Percentiles rank a stretch among this genome's conserved stretches.
Evolutionary conservation across 2,888 invertebrate genomes (phyloP).

Genomic region (Operophtera brumata): DNA sequence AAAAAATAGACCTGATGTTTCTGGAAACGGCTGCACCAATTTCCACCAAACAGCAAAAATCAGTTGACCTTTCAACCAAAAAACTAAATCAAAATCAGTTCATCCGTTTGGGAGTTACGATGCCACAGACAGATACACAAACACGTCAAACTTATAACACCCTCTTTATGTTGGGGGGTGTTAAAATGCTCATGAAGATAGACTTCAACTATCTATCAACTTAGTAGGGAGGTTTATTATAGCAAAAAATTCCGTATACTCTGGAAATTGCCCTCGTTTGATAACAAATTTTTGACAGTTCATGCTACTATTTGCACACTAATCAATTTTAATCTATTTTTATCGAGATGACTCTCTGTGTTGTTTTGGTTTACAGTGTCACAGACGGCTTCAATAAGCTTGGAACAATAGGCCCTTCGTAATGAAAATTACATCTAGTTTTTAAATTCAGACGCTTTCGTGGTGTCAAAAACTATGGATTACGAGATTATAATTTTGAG

Average conservation of each 20-base stretch:
- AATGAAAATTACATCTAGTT: conserved; percentile 36
- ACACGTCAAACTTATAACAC: no score
- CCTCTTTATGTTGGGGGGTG: no score
- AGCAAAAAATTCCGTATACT: background rate
- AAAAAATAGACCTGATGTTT: no score
- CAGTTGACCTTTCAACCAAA: no score
- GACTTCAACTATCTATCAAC: no score
- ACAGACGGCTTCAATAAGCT: conserved; percentile 36
- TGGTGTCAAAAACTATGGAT: conserved; percentile 23
- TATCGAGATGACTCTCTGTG: conserved; percentile 4
- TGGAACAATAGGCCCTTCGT: conserved; percentile 30
- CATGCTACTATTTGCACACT: background rate
- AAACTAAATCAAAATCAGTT: no score
- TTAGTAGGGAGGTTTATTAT: no score
- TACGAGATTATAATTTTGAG: conserved; percentile 20
- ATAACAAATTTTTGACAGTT: background rate
- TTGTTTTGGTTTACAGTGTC: conserved; percentile 5
- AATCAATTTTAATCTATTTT: background rate
- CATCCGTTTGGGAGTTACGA: no score
- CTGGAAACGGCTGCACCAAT: no score
- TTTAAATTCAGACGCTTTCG: conserved; percentile 16
- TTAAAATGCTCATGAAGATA: no score
- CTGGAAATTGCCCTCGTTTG: background rate
- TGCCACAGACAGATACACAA: no score
- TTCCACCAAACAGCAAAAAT: no score